Base-by-base conservation (phyloP, 2,797 vertebrate species). In the Malurus leucopterus region DNA sequence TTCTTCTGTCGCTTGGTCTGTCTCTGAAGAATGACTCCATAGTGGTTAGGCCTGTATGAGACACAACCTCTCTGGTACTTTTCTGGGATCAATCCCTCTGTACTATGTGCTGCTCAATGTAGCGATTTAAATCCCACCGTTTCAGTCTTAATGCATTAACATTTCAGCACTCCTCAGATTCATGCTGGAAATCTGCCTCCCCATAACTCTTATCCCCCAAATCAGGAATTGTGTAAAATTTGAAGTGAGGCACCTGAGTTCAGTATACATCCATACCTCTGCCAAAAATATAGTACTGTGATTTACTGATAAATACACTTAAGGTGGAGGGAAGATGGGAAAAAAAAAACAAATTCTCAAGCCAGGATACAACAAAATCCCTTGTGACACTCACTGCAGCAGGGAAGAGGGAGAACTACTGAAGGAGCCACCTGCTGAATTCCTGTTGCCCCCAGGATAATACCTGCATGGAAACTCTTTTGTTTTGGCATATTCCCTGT, bases 21-120 rank as follows among this genome's bases (percentile, higher is more conserved):
- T 84, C 91, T 93, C 94, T 93, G 86, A 94, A 95, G 94, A 95
- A 92, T 91, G 92, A 93, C 87, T 81, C 93, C 93, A 86, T 79
- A 92, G 87, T 81, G 80, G 91, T 78, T 84, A 89, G 91, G 92
- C 93, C 92, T 86, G 68, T 90, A 85, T 92, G 91, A 95, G 91
- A 94, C 87, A 89, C 94, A 94, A 92, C 93, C 95, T 94, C 90
- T 85, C 86, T 84, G 86, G 76, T 87, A 93, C 94, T 87, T 91
- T 94, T 91, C 88, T 75, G 65, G 84, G 76, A 92, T 91, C 92
- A 93, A 84, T 93, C 82, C 78, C 76, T 92, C 89, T 95, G 89
- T 91, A 93, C 88, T 94, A 29, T 57, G 84, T n/a, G 71, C 84
- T 67, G 54, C 88, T 92, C 86, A 81, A 54, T 54, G 29, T 30